phyloP scores from a whole-genome alignment of 2,888 invertebrate species.

The Automeris io region DNA sequence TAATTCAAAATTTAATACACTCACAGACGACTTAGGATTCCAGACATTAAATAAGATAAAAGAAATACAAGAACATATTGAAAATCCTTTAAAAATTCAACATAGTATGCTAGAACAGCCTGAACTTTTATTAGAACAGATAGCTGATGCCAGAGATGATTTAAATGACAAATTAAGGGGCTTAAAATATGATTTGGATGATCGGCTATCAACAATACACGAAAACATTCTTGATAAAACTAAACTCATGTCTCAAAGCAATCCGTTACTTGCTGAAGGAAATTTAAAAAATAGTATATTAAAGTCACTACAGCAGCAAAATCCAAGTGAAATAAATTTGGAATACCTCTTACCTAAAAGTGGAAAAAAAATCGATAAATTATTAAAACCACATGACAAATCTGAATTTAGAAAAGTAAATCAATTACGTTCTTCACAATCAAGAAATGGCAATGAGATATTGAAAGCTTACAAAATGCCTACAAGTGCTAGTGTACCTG shows the following conservation, averaged over 20 bases:
- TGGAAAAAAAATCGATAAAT: neutral
- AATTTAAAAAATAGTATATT: neutral
- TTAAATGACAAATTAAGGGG: constrained; percentile 49
- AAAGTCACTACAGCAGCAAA: constrained; percentile 1
- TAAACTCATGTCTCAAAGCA: constrained; percentile 18
- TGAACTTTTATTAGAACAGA: constrained; percentile 35
- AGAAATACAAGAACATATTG: constrained; percentile 35
- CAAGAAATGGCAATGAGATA: neutral
- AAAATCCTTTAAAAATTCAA: constrained; percentile 27
- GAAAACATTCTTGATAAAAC: constrained; percentile 35
- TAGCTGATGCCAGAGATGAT: constrained; percentile 38
- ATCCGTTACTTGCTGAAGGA: constrained; percentile 2
- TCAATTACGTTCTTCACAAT: neutral
- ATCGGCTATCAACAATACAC: constrained; percentile 42
- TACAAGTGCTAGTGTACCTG: constrained; percentile 29
- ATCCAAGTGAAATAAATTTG: neutral
- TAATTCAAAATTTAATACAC: constrained; percentile 19
- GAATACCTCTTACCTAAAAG: neutral
- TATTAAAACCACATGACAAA: neutral
- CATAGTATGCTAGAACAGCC: constrained; percentile 26
- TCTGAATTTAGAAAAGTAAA: neutral
- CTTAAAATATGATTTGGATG: constrained; percentile 48
- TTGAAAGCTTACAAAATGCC: constrained; percentile 21
- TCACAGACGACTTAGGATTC: constrained; percentile 30
- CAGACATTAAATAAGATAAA: constrained; percentile 39